Conservation (phyloP, 2,888 invertebrate species). For the Plagodis pulveraria region DNA sequence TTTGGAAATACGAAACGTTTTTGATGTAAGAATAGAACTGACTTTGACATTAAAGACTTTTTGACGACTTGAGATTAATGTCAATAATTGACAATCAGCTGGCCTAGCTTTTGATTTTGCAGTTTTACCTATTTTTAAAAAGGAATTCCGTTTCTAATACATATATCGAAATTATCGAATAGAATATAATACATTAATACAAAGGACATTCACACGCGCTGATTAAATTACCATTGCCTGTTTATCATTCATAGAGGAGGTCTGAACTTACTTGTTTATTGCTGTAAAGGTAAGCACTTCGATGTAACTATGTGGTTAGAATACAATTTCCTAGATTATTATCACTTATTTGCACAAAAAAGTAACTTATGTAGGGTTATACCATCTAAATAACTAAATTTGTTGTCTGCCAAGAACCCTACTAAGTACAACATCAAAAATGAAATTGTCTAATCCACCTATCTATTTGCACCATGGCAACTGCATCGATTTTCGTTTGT, state of each 20-base stretch:
- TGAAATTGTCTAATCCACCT: slow-evolving; percentile 46
- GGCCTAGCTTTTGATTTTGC: not conserved
- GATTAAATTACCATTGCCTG: not conserved
- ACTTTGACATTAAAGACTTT: slow-evolving; percentile 1
- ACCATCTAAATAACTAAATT: slow-evolving; percentile 35
- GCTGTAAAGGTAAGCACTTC: slow-evolving; percentile 6
- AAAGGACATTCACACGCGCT: no score
- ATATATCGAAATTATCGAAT: no score
- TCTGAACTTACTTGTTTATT: slow-evolving; percentile 9
- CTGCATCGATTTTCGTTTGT: slow-evolving; percentile 49
- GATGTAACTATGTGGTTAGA: slow-evolving; percentile 1
- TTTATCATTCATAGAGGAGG: no score
- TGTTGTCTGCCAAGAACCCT: slow-evolving; percentile 29
- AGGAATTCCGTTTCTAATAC: no score
- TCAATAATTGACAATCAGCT: not conserved
- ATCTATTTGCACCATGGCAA: slow-evolving; percentile 57
- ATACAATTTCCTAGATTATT: slow-evolving; percentile 6
- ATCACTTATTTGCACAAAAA: slow-evolving; percentile 34
- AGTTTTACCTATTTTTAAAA: no score
- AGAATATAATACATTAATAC: no score
- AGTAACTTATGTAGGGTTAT: slow-evolving; percentile 27
- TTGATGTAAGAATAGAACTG: not conserved
- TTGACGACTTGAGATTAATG: not conserved
- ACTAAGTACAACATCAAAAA: slow-evolving; percentile 33
- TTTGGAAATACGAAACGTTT: no score